Base-by-base conservation (phyloP, 1,140 invertebrate species). In the Leptinotarsa lineolata region DNA sequence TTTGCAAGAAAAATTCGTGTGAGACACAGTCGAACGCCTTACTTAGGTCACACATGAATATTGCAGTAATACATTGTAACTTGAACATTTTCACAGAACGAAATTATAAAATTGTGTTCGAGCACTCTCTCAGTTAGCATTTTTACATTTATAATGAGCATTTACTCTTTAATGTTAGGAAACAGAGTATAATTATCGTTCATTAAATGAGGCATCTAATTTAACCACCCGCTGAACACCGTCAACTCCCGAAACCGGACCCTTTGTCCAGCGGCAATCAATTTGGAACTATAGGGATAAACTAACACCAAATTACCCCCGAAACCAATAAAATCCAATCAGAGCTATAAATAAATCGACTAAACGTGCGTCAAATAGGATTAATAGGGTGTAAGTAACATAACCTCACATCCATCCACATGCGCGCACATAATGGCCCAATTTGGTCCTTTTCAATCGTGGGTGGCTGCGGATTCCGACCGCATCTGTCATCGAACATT, bases 341-440 rank as follows among this genome's bases (percentile, higher is more conserved):
- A 45, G 20, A 44, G 22, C 22, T 15, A 13, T 45, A 45, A 67
- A 67, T 67, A 67, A 67, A 67, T 67, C 65, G 65, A 18, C 22
- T 45, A 45, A 67, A 67, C 39, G 65, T n/a, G 20, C 65, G 65
- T 67, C 22, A 45, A 67, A 67, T 45, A 45, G 39, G 39, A 67
- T 67, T 67, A 67, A 67, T 67, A 67, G 65, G 65, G 22, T 67
- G 65, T 67, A 67, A 67, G 65, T 67, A 67, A 45, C 65, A 30
- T 67, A 39, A 67, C 65, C 65, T 67, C 65, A 67, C 22, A 45
- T 30, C 22, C 65, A 45, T 67, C 30, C 22, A 39, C 65, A 24
- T 24, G 65, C 65, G 22, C 39, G 39, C 65, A 67, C 39, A 30
- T 67, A 67, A 67, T 67, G 65, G 65, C n/a, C 65, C 65, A 45